These are phyloP conservation scores for Acrobeloides nanus DNA, from an alignment of 2,888 invertebrate species.

Conservation along the genomic window DNA sequence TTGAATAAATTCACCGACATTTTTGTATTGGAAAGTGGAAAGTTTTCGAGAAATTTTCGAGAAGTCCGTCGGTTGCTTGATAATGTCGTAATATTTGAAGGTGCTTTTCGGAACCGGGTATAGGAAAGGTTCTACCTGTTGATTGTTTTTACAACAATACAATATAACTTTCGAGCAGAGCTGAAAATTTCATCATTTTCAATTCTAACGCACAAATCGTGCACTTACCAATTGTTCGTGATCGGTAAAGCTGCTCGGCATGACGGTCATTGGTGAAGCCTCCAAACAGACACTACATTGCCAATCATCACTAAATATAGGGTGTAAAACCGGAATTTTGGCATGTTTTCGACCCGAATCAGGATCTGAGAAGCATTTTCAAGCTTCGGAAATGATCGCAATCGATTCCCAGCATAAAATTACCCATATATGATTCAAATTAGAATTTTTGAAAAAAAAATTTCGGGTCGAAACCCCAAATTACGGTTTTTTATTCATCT, in stretches of 20 bases:
- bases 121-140: conserved; percentile 18
- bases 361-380: no score
- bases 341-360: no score
- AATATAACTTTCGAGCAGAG: conserved; percentile 25
- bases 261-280: conserved; percentile 11
- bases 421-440: no score
- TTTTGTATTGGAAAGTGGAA: conserved; percentile 6
- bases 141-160: conserved; percentile 18
- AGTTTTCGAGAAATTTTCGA: conserved; percentile 14
- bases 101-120: conserved; percentile 12
- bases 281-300: conserved; percentile 15
- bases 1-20: conserved; percentile 17
- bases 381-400: no score
- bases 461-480: no score
- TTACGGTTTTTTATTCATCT: no score
- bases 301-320: conserved; percentile 23
- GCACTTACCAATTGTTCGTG: conserved; percentile 6
- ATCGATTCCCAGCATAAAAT: no score
- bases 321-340: no score
- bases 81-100: conserved; percentile 18
- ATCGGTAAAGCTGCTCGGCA: conserved; percentile 8
- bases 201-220: neutral
- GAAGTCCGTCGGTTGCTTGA: conserved; percentile 24
- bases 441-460: no score
- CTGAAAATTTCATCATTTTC: conserved; percentile 12